These are phyloP conservation scores for Muscicapa comitata DNA, from an alignment of 2,797 vertebrate genomes.

Conservation along the genomic window DNA sequence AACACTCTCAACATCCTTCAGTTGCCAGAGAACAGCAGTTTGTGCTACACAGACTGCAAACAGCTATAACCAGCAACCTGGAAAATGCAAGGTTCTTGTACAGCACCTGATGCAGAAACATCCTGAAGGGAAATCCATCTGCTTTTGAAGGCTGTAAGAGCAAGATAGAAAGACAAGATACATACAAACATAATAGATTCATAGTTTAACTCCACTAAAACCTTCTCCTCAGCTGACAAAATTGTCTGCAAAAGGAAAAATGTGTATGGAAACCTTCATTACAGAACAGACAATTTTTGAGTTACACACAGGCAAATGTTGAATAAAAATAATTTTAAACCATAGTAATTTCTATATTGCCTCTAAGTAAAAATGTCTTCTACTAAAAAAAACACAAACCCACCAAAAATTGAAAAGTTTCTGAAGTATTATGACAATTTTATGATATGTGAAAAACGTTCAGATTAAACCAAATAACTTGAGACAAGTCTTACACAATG, in stretches of 20 bases:
- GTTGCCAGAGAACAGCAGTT: neutral
- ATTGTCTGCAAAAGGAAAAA: neutral
- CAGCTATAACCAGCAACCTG: neutral
- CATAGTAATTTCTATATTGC: neutral
- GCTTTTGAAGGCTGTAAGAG: neutral
- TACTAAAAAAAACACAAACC: neutral
- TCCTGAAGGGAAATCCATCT: neutral
- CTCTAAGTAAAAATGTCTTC: neutral
- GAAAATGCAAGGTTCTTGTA: neutral
- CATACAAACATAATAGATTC: neutral
- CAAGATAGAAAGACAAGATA: neutral
- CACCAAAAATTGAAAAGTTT: neutral
- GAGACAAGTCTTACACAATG: neutral
- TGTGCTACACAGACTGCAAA: neutral
- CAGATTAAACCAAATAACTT: neutral
- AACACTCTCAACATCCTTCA: neutral
- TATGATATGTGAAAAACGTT: neutral
- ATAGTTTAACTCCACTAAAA: neutral
- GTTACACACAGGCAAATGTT: neutral
- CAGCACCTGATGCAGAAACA: neutral
- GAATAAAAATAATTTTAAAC: neutral
- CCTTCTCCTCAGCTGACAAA: neutral
- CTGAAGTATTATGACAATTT: neutral
- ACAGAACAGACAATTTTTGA: neutral
- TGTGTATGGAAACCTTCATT: neutral